phyloP scores from a whole-genome alignment of 1,140 invertebrate species.

The Bombus cullumanus region DNA sequence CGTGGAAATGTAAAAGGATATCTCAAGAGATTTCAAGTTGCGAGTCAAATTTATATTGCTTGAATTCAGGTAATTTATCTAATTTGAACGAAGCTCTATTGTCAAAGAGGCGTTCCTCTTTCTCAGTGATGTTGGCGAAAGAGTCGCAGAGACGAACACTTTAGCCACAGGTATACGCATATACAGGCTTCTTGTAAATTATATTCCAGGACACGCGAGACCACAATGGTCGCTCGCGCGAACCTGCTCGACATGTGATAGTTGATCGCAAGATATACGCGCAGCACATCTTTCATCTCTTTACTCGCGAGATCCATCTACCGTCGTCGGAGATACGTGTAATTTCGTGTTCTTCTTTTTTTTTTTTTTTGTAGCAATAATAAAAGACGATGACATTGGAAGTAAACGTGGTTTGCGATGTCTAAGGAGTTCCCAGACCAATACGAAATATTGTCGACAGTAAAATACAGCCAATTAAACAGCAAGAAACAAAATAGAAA shows the following conservation, averaged over 20 bases:
- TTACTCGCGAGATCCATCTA: constrained; percentile 66
- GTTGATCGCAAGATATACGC: constrained; percentile 70
- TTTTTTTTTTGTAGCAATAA: constrained; percentile 77
- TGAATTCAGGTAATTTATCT: background rate
- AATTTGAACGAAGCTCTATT: background rate
- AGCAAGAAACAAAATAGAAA: too few relatives aligned
- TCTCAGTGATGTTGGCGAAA: background rate
- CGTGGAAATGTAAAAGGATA: background rate
- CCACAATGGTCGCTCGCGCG: constrained; percentile 19
- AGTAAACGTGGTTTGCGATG: background rate
- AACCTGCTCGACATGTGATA: constrained; percentile 73
- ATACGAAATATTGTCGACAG: background rate
- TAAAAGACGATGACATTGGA: constrained; percentile 40
- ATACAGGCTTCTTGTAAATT: constrained; percentile 57
- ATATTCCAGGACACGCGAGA: constrained; percentile 15
- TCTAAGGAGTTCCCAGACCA: background rate
- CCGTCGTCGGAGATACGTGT: constrained; percentile 71
- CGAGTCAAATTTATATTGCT: background rate
- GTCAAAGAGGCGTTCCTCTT: too few relatives aligned
- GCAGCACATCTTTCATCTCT: constrained; percentile 69
- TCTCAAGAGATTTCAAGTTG: background rate
- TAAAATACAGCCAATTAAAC: background rate
- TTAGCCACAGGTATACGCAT: constrained; percentile 7
- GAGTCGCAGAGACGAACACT: background rate
- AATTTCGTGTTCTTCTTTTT: constrained; percentile 66